A percentile compares a stretch with the other conserved stretches of the same genome.
phyloP scores from a whole-genome alignment of 2,797 vertebrate species.

The Octomys mimax region DNA sequence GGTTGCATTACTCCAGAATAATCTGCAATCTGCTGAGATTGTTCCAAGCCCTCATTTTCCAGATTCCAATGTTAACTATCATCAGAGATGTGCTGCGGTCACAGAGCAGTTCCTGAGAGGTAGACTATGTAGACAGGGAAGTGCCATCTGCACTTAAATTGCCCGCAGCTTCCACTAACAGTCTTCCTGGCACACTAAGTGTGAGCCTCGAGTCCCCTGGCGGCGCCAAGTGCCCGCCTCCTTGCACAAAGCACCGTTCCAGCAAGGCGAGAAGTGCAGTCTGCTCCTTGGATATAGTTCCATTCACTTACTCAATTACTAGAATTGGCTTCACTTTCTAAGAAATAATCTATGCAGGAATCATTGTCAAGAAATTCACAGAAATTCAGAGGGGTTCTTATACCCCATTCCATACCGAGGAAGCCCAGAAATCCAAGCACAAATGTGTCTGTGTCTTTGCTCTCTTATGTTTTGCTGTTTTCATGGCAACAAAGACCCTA shows the following conservation, averaged over 20 bases:
- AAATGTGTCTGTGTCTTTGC: not conserved
- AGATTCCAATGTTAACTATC: not conserved
- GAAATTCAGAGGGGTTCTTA: not conserved
- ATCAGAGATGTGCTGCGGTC: not conserved
- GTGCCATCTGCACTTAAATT: not conserved
- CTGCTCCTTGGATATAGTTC: not conserved
- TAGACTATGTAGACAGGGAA: not conserved
- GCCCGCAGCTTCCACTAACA: not conserved
- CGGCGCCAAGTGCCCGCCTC: not conserved
- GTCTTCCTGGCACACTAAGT: not conserved
- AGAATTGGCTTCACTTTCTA: not conserved
- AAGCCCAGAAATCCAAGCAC: not conserved
- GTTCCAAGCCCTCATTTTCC: not conserved
- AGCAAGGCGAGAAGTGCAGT: not conserved
- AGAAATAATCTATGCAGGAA: not conserved
- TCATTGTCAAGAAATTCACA: not conserved
- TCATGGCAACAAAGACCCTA: not conserved
- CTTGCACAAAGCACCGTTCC: not conserved
- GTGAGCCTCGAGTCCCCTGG: not conserved
- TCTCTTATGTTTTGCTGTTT: not conserved
- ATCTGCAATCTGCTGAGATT: not conserved
- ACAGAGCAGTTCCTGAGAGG: not conserved
- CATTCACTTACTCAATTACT: not conserved
- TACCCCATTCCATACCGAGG: not conserved
- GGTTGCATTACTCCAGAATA: not conserved